A percentile compares a stretch with the other conserved stretches of the same genome.
Evolutionary conservation across 1,140 invertebrate species (phyloP).

Genomic region (Tetraneura akinire): DNA sequence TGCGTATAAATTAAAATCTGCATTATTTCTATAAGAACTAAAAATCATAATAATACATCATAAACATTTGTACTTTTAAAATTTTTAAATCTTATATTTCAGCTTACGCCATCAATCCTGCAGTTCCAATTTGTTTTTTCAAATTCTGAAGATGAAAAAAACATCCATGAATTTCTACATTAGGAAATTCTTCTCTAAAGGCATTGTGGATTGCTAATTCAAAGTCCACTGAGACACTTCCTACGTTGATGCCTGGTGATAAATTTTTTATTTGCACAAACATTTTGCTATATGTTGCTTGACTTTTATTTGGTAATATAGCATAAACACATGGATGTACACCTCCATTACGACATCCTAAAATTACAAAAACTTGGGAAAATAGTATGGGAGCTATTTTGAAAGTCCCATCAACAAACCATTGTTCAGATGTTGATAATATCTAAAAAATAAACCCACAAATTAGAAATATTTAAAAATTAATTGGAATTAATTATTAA

Average conservation of each 20-base stretch:
- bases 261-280: background rate
- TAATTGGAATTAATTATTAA: background rate
- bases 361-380: slow-evolving; percentile 4
- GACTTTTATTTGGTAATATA: background rate
- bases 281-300: background rate
- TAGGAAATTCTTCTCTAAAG: background rate
- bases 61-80: no score
- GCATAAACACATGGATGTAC: slow-evolving; percentile 11
- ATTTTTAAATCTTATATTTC: background rate
- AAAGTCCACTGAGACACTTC: slow-evolving; percentile 9
- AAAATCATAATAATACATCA: background rate
- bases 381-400: slow-evolving; percentile 9
- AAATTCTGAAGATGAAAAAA: slow-evolving; percentile 31
- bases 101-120: slow-evolving; percentile 30
- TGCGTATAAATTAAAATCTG: background rate
- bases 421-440: background rate
- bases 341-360: background rate
- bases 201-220: slow-evolving; percentile 7
- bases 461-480: background rate
- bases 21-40: background rate
- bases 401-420: slow-evolving; percentile 27
- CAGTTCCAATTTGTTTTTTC: slow-evolving; percentile 26
- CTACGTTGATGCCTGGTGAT: background rate
- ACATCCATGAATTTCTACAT: slow-evolving; percentile 8
- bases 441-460: no score